phyloP scores from a whole-genome alignment of 2,113 vertebrate species.

The Atrichornis clamosus region DNA sequence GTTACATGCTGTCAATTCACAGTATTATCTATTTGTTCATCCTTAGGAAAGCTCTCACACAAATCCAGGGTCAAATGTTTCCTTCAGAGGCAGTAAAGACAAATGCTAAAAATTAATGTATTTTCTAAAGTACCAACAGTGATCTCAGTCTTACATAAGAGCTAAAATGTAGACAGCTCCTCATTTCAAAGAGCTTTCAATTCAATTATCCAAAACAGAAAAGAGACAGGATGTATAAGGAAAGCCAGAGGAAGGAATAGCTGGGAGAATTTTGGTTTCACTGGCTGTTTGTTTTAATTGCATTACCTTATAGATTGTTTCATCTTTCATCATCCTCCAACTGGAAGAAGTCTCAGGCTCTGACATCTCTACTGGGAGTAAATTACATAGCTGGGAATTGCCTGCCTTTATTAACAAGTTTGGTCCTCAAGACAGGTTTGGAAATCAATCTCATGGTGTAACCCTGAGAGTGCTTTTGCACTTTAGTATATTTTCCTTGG shows the following conservation, averaged over 20 bases:
- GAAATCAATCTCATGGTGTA: background rate
- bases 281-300: constrained; percentile 27
- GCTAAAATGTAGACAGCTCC: constrained; percentile 10
- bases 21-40: background rate
- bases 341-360: background rate
- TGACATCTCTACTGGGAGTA: background rate
- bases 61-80: background rate
- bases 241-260: background rate
- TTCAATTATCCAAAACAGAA: constrained; percentile 8
- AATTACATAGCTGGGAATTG: background rate
- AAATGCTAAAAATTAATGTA: background rate
- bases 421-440: background rate
- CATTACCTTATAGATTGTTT: background rate
- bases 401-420: background rate
- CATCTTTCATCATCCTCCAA: background rate
- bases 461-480: background rate
- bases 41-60: background rate
- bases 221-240: background rate
- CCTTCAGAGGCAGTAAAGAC: background rate
- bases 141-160: background rate
- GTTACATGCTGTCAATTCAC: background rate
- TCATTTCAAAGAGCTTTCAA: constrained; percentile 3
- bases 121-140: background rate
- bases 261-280: constrained; percentile 14
- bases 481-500: background rate